These are phyloP conservation scores for Alitta virens DNA, from an alignment of 2,888 invertebrate species.

Conservation along the genomic window DNA sequence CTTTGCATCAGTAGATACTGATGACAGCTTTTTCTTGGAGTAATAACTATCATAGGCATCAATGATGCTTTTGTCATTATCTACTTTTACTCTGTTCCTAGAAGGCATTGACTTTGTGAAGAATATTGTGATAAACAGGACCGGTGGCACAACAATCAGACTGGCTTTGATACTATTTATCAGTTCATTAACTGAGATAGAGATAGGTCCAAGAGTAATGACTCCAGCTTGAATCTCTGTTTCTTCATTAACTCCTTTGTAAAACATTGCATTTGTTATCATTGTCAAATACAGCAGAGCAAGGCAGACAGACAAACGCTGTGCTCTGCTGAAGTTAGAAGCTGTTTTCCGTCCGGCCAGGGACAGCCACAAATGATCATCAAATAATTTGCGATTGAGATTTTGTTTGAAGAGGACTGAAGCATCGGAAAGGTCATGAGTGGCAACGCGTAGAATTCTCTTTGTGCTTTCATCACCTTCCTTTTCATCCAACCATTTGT, in stretches of 20 bases:
- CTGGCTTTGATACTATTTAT: not conserved
- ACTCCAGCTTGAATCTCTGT: not conserved
- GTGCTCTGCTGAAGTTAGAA: not conserved
- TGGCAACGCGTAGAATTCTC: not conserved
- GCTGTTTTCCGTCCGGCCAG: not conserved
- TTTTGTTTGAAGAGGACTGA: not conserved
- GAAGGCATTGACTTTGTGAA: conserved; percentile 8
- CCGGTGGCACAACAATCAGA: not conserved
- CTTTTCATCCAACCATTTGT: not conserved
- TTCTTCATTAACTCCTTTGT: not conserved
- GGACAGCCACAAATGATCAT: not conserved
- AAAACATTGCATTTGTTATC: conserved; percentile 27
- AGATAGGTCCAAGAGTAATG: not conserved
- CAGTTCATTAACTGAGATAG: not conserved
- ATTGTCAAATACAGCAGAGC: conserved; percentile 38
- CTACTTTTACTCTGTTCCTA: not conserved
- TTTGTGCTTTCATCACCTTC: not conserved
- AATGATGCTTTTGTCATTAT: not conserved
- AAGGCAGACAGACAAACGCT: conserved; percentile 33
- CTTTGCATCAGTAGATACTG: not conserved
- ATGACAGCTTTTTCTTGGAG: not conserved
- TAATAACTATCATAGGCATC: no score
- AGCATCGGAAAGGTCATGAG: not conserved
- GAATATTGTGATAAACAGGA: not conserved
- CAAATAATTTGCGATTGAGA: not conserved